Evolutionary conservation across 2,888 invertebrate species (phyloP).

Genomic region (Drosophila subsilvestris): DNA sequence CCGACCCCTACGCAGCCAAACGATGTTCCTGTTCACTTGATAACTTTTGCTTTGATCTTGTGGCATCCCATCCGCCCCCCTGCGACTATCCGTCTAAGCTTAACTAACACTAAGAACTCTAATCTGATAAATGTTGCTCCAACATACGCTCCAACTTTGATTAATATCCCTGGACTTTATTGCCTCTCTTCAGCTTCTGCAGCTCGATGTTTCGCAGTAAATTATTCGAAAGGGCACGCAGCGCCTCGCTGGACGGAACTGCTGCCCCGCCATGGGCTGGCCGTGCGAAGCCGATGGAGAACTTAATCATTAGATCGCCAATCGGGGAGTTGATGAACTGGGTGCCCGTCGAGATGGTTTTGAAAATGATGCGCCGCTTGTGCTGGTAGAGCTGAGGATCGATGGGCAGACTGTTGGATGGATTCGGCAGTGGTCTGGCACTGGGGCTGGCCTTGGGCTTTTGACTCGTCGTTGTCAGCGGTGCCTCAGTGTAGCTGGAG

Average conservation of each 20-base stretch:
- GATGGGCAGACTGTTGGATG: conserved; percentile 23
- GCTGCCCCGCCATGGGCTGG: conserved; percentile 32
- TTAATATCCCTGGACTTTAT: conserved; percentile 47
- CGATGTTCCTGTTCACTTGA: conserved; percentile 1
- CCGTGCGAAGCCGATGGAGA: conserved; percentile 79
- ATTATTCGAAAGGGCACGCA: conserved; percentile 60
- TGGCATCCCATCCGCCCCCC: background rate
- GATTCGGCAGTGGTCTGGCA: background rate
- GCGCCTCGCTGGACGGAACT: conserved; percentile 44
- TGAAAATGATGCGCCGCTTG: conserved; percentile 70
- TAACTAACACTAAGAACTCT: background rate
- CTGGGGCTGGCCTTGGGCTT: conserved; percentile 13
- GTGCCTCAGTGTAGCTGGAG: conserved; percentile 10
- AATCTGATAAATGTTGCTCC: background rate
- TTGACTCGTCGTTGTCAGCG: conserved; percentile 13
- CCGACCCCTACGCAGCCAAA: background rate
- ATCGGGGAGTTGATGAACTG: conserved; percentile 80
- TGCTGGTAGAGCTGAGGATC: conserved; percentile 56
- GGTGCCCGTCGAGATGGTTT: conserved; percentile 75
- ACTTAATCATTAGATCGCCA: conserved; percentile 80
- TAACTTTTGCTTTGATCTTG: background rate
- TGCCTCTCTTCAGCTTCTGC: conserved; percentile 53
- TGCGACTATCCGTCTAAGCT: background rate
- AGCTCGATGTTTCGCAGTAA: conserved; percentile 59
- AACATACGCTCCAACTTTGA: background rate